Evolutionary conservation across 2,888 invertebrate genomes (phyloP).

Genomic region (Catocala sponsa): DNA sequence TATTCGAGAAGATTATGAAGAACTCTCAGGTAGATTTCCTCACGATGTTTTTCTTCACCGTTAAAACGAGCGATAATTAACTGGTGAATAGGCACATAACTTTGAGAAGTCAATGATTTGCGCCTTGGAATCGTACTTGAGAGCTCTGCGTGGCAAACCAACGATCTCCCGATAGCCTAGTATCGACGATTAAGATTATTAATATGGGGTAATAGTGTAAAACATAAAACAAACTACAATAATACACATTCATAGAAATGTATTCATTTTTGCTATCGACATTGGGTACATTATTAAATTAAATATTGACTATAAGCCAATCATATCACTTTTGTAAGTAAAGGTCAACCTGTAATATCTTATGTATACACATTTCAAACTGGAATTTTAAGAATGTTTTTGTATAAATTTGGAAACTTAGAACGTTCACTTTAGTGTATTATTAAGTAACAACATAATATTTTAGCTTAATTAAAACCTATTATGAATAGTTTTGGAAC

Average conservation of each 20-base stretch:
- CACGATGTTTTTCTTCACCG: too few species aligned
- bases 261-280: constrained; percentile 70
- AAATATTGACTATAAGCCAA: constrained; percentile 49
- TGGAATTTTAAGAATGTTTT: constrained; percentile 35
- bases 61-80: too few species aligned
- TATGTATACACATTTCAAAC: constrained; percentile 24
- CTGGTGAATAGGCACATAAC: too few species aligned
- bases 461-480: constrained; percentile 54
- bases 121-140: too few species aligned
- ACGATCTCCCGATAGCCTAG: too few species aligned
- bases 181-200: too few species aligned
- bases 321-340: constrained; percentile 50
- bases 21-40: too few species aligned
- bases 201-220: background rate
- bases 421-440: constrained; percentile 20
- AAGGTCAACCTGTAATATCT: constrained; percentile 26
- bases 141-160: too few species aligned
- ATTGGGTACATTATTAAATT: constrained; percentile 73
- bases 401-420: constrained; percentile 18
- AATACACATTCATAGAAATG: constrained; percentile 74
- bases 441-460: constrained; percentile 49
- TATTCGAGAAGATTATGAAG: too few species aligned
- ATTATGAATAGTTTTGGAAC: constrained; percentile 50
- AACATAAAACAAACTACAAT: constrained; percentile 26
- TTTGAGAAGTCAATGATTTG: too few species aligned